Base-by-base conservation (phyloP, 1,140 invertebrate genomes). In the Drosophila eugracilis region DNA sequence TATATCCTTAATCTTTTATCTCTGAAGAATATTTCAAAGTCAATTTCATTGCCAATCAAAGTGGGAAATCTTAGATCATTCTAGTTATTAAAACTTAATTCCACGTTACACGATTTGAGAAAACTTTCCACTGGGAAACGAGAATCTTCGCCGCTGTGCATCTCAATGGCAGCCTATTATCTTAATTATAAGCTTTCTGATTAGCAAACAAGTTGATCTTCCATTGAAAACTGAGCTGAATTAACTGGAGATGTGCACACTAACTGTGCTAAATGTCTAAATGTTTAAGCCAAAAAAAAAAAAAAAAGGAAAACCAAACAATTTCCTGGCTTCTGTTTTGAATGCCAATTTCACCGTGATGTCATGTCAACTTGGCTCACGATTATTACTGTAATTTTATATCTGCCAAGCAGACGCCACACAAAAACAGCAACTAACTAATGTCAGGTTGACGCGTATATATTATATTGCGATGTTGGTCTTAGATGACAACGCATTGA, bases 111-210 rank as follows among this genome's bases (percentile, higher is more conserved):
- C 19, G 47, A 52, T 52, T 69, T 14, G 34, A n/a, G n/a, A 54
- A 78, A 71, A 75, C 59, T 85, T 84, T 85, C 71, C 80, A 79
- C n/a, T 67, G 76, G 53, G 54, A 80, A 85, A 14, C 21, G 44
- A 32, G 30, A 37, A 84, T 75, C 42, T 78, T 54, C 22, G 39
- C 22, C 52, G 17, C 45, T 47, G 28, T 62, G 22, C 45, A 28
- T 34, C 52, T 22, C 24, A 26, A 30, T 52, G 58, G 28, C 55
- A 67, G 57, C 62, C 54, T 67, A 84, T 86, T 84, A 86, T 42
- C 66, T 80, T 86, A 75, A 80, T 73, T 86, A 86, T 76, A 84
- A 76, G 72, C 44, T 48, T 39, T 79, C 65, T 24, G 70, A 73
- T 80, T 80, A 73, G 73, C 78, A 75, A 67, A 75, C 60, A 75